phyloP scores from a whole-genome alignment of 2,797 vertebrate species.

The Lagorchestes hirsutus region DNA sequence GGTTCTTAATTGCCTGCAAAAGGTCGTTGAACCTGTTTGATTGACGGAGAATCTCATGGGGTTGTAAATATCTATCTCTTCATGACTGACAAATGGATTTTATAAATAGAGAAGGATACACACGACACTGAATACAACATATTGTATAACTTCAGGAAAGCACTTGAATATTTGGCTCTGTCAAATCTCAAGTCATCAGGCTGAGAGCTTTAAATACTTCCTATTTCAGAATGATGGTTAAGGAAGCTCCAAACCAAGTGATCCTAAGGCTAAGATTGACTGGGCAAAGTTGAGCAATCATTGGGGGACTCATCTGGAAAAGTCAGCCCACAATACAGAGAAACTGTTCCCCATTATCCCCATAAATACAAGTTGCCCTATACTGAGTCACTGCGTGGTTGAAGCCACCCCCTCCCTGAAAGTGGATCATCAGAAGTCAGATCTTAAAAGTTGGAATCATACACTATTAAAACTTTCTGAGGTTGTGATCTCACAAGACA shows the following conservation, averaged over 20 bases:
- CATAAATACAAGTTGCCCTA: background rate
- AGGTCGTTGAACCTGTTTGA: background rate
- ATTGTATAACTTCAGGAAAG: background rate
- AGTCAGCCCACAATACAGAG: background rate
- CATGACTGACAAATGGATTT: background rate
- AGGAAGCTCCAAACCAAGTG: background rate
- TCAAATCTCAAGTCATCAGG: background rate
- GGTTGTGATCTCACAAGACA: background rate
- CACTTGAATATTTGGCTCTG: background rate
- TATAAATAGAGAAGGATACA: background rate
- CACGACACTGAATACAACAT: background rate
- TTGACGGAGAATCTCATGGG: background rate
- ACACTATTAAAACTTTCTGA: background rate
- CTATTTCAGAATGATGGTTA: background rate
- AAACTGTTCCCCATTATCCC: background rate
- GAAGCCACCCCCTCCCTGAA: background rate
- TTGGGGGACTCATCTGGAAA: background rate
- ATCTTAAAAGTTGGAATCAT: background rate
- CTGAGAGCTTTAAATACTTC: background rate
- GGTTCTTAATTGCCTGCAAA: background rate
- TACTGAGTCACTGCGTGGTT: background rate
- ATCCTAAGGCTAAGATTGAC: background rate
- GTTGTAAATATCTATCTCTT: background rate
- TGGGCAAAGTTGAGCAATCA: background rate
- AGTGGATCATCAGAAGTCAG: background rate